Evolutionary conservation across 1,140 invertebrate species (phyloP).

Genomic region (Dendrolimus punctatus): DNA sequence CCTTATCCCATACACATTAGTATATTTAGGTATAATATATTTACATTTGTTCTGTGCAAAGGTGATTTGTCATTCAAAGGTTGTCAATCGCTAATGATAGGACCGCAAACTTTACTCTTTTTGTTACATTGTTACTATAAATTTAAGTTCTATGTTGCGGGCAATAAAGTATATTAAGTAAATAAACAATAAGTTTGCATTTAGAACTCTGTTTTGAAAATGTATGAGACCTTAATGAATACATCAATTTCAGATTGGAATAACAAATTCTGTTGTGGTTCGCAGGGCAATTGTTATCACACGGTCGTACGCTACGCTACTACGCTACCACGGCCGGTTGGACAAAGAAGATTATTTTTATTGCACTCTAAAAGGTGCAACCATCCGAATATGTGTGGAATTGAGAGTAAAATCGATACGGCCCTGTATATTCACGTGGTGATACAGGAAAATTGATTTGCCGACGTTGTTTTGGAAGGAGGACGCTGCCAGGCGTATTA

Average conservation of each 20-base stretch:
- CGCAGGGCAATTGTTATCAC: slow-evolving; percentile 39
- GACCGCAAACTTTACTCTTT: too few species aligned
- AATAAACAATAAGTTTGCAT: slow-evolving; percentile 3
- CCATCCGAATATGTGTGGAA: slow-evolving; percentile 49
- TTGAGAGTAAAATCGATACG: slow-evolving; percentile 47
- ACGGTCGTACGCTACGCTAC: slow-evolving; percentile 38
- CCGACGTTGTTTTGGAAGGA: neutral
- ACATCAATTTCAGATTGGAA: slow-evolving; percentile 38
- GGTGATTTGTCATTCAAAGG: too few species aligned
- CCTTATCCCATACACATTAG: too few species aligned
- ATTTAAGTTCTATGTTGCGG: too few species aligned
- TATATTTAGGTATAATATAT: too few species aligned
- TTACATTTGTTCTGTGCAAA: too few species aligned
- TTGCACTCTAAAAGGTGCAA: slow-evolving; percentile 58
- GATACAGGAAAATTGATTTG: slow-evolving; percentile 8
- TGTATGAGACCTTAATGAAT: slow-evolving; percentile 20
- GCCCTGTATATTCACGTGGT: slow-evolving; percentile 14
- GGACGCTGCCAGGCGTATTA: too few species aligned
- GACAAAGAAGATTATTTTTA: slow-evolving; percentile 66
- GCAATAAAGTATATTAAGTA: too few species aligned
- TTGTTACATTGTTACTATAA: too few species aligned
- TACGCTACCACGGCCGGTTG: slow-evolving; percentile 36
- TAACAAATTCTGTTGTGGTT: slow-evolving; percentile 33
- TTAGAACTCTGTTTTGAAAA: slow-evolving; percentile 17
- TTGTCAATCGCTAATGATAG: too few species aligned